Evolutionary conservation across 2,113 vertebrate species (phyloP).

Genomic region (Zingel zingel): DNA sequence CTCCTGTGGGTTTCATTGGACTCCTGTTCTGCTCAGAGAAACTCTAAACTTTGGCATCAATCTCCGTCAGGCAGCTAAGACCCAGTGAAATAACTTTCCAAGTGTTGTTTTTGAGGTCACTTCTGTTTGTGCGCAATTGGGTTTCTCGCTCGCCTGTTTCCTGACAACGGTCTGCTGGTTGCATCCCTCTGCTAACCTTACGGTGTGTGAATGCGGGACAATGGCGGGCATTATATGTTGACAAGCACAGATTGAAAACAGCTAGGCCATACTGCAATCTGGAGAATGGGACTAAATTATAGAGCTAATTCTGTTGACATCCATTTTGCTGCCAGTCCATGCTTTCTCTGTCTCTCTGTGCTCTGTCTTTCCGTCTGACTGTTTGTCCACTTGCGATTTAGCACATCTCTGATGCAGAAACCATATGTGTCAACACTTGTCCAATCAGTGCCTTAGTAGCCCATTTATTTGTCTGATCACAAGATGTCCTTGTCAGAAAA

Average conservation of each 20-base stretch:
- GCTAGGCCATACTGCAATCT: constrained; percentile 8
- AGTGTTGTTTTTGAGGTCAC: constrained; percentile 18
- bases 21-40: constrained; percentile 19
- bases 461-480: too few relatives aligned
- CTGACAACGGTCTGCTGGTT: constrained; percentile 16
- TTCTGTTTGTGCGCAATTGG: constrained; percentile 33
- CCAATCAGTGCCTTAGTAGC: not conserved
- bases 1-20: constrained; percentile 20
- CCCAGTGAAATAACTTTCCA: constrained; percentile 19
- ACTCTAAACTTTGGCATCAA: constrained; percentile 32
- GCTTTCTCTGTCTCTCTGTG: not conserved
- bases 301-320: constrained; percentile 42
- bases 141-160: constrained; percentile 10
- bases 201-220: not conserved
- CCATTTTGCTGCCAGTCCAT: constrained; percentile 3
- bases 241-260: constrained; percentile 48
- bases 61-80: constrained; percentile 12
- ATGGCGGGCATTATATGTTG: constrained; percentile 25
- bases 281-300: constrained; percentile 48
- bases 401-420: not conserved
- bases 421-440: not conserved
- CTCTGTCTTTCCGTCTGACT: not conserved
- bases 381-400: not conserved
- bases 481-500: too few relatives aligned
- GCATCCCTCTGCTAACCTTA: constrained; percentile 3